phyloP scores from a whole-genome alignment of 2,113 vertebrate species.

The Ageneiosus marmoratus region DNA sequence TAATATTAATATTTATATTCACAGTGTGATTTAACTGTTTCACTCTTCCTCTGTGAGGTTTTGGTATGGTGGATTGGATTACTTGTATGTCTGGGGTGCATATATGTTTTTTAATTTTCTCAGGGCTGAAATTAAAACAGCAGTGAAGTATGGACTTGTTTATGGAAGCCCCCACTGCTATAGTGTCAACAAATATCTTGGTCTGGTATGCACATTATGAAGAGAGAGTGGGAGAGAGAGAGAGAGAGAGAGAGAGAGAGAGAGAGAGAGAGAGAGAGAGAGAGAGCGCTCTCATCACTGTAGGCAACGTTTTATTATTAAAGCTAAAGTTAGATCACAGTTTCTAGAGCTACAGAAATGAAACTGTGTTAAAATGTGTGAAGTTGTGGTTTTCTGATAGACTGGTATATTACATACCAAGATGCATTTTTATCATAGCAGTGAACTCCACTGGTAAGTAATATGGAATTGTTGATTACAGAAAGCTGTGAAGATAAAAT shows the following conservation, averaged over 20 bases:
- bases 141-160: background rate
- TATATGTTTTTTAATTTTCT: background rate
- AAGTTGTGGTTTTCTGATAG: background rate
- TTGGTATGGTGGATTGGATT: background rate
- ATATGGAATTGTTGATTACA: background rate
- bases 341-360: background rate
- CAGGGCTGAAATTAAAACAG: background rate
- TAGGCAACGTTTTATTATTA: slow-evolving; percentile 4
- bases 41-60: slow-evolving; percentile 22
- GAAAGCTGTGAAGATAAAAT: background rate
- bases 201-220: background rate
- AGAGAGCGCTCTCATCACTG: background rate
- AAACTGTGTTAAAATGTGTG: background rate
- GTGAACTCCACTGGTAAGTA: background rate
- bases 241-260: background rate
- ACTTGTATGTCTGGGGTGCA: background rate
- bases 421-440: background rate
- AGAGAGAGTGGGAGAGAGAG: too few relatives aligned
- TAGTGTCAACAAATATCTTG: background rate
- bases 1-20: too few relatives aligned
- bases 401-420: background rate
- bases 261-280: background rate
- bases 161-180: background rate
- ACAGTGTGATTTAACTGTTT: too few relatives aligned
- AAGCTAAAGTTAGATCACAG: slow-evolving; percentile 12